phyloP scores from a whole-genome alignment of 2,797 vertebrate species.

The Acanthis flammea region DNA sequence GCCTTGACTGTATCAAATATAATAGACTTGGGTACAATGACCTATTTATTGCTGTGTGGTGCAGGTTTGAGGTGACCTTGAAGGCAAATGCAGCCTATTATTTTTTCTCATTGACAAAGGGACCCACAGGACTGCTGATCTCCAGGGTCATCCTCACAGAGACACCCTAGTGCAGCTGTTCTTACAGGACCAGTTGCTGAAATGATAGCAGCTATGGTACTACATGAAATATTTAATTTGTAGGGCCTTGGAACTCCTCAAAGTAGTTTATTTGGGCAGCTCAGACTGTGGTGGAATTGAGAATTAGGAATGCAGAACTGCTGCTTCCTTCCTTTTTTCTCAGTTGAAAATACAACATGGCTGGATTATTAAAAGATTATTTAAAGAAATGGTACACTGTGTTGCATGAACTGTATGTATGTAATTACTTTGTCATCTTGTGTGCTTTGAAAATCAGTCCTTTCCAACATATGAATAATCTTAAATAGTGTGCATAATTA shows the following conservation, averaged over 20 bases:
- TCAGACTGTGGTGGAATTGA: background rate
- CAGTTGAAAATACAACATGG: accelerated
- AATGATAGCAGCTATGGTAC: background rate
- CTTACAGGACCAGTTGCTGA: background rate
- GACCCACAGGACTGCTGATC: background rate
- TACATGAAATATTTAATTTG: background rate
- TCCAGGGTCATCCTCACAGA: background rate
- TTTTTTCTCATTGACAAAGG: background rate
- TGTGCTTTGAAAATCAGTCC: background rate
- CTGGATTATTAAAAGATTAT: background rate
- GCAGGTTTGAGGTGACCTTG: background rate
- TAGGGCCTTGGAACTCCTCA: background rate
- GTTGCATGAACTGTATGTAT: background rate
- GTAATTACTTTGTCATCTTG: background rate
- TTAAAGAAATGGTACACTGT: background rate
- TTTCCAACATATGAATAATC: background rate
- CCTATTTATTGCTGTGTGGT: background rate
- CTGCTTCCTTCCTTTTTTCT: background rate
- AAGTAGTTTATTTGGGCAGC: background rate
- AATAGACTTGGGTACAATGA: background rate
- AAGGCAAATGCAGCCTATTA: background rate
- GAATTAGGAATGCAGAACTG: background rate
- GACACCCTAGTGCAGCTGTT: background rate
- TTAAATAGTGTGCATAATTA: background rate
- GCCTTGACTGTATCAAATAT: background rate